These are phyloP conservation scores for Agrenia bidenticulata DNA, from an alignment of 2,888 invertebrate genomes.

Conservation along the genomic window DNA sequence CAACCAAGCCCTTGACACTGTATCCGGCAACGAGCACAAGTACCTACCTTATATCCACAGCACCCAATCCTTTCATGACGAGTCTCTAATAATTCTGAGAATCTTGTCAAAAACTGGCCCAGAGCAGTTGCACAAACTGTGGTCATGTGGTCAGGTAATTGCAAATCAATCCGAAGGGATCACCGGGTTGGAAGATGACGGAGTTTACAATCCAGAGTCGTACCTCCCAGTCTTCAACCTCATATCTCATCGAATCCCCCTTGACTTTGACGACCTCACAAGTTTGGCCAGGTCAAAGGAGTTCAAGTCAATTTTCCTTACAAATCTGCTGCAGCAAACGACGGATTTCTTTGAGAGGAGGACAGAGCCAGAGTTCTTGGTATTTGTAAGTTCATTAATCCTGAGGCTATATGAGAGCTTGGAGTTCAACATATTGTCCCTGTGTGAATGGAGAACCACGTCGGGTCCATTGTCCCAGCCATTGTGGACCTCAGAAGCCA, in stretches of 20 bases:
- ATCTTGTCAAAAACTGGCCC: conserved; percentile 39
- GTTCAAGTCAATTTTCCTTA: conserved; percentile 38
- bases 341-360: conserved; percentile 23
- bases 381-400: conserved; percentile 36
- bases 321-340: conserved; percentile 31
- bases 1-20: conserved; percentile 12
- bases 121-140: background rate
- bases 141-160: no score
- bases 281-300: background rate
- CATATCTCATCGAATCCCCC: conserved; percentile 25
- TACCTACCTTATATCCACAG: conserved; percentile 37
- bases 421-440: conserved; percentile 42
- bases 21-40: conserved; percentile 43
- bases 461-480: conserved; percentile 3
- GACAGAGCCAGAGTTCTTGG: no score
- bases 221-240: conserved; percentile 38
- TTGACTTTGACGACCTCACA: background rate
- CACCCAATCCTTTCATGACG: conserved; percentile 9
- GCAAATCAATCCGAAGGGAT: background rate
- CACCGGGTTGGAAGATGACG: background rate
- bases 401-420: conserved; percentile 43
- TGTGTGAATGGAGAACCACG: conserved; percentile 30
- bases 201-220: conserved; percentile 26
- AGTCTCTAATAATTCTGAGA: conserved; percentile 37
- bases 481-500: background rate